Evolutionary conservation across 2,113 vertebrate genomes (phyloP).

Genomic region (Cynocephalus volans): DNA sequence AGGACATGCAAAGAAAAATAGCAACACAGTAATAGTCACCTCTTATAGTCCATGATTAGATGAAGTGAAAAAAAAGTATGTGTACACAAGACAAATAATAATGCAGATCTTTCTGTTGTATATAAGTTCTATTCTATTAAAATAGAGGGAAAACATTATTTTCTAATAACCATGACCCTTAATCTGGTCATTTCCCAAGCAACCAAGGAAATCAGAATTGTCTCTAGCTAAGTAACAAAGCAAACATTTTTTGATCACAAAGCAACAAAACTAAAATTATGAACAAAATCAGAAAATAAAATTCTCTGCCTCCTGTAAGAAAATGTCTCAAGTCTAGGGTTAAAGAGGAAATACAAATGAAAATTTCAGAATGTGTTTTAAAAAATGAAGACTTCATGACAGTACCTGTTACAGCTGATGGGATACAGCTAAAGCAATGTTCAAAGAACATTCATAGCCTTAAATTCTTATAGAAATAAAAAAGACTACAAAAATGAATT

Average conservation of each 20-base stretch:
- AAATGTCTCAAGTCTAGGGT: conserved; percentile 1
- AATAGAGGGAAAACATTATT: conserved; percentile 34
- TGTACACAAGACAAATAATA: conserved; percentile 41
- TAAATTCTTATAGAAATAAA: background rate
- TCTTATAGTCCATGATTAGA: conserved; percentile 33
- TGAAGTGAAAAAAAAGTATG: background rate
- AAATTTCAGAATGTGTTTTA: conserved; percentile 15
- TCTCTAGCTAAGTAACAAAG: conserved; percentile 30
- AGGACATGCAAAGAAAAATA: conserved; percentile 13
- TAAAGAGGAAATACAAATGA: background rate
- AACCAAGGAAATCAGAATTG: background rate
- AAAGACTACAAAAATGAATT: background rate
- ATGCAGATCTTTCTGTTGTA: background rate
- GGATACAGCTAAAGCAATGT: background rate
- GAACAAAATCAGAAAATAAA: conserved; percentile 40
- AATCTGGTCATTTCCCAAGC: background rate
- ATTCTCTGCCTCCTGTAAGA: background rate
- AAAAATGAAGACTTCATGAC: background rate
- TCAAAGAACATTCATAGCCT: conserved; percentile 35
- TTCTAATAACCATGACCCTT: conserved; percentile 4
- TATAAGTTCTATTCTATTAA: conserved; percentile 37
- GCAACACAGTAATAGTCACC: background rate
- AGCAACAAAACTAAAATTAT: conserved; percentile 4
- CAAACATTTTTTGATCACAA: conserved; percentile 37
- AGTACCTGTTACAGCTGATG: background rate